phyloP scores from a whole-genome alignment of 2,113 vertebrate genomes.

The Dicerorhinus sumatrensis region DNA sequence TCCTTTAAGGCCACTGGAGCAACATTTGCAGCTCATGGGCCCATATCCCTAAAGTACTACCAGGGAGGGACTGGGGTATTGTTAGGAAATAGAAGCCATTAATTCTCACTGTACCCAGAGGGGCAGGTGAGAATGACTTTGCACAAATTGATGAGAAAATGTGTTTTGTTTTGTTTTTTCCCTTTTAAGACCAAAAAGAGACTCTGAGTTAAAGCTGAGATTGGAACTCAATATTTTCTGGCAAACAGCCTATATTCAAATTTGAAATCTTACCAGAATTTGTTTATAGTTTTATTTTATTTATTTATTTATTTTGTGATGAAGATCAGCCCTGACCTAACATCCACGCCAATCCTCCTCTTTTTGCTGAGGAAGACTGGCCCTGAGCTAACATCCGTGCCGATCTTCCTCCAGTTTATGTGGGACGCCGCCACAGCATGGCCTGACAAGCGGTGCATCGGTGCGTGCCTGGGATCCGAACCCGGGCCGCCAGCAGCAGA shows the following conservation, averaged over 20 bases:
- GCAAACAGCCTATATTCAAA: conserved; percentile 17
- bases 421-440: too few relatives aligned
- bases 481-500: too few relatives aligned
- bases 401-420: too few relatives aligned
- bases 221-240: conserved; percentile 32
- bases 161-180: conserved; percentile 45
- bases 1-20: conserved; percentile 70
- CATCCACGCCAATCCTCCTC: too few relatives aligned
- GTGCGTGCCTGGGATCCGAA: too few relatives aligned
- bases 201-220: conserved; percentile 26
- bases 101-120: conserved; percentile 61
- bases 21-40: conserved; percentile 74
- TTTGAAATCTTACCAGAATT: conserved; percentile 50
- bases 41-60: conserved; percentile 64
- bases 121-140: conserved; percentile 69
- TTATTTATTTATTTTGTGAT: too few relatives aligned
- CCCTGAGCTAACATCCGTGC: too few relatives aligned
- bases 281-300: not conserved
- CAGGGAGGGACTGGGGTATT: conserved; percentile 31
- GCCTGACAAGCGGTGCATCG: too few relatives aligned
- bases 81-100: conserved; percentile 63
- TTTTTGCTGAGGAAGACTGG: too few relatives aligned
- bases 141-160: conserved; percentile 68
- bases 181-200: conserved; percentile 30
- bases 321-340: too few relatives aligned